Conservation (phyloP, 2,888 invertebrate genomes). For the Nephrotoma appendiculata region DNA sequence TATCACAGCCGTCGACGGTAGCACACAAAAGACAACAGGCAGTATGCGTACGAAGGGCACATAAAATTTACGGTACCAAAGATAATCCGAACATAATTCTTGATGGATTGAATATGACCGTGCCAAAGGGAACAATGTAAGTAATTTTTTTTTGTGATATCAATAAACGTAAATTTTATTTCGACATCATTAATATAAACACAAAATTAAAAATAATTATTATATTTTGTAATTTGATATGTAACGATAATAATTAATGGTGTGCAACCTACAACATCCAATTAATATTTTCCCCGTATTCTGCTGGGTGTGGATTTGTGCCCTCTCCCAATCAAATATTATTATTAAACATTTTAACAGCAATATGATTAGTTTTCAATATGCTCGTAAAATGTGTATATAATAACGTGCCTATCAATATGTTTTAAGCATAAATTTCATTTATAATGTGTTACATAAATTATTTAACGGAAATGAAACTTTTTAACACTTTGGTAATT, state of each 20-base stretch:
- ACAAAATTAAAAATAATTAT: background rate
- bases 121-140: slow-evolving; percentile 79
- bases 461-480: background rate
- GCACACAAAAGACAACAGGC: slow-evolving; percentile 63
- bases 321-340: too few relatives aligned
- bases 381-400: background rate
- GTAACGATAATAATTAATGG: background rate
- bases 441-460: background rate
- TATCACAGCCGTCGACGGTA: slow-evolving; percentile 53
- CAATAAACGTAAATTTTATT: background rate
- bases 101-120: slow-evolving; percentile 82
- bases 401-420: background rate
- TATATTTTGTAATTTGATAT: too few relatives aligned
- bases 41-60: slow-evolving; percentile 68
- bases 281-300: too few relatives aligned
- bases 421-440: background rate
- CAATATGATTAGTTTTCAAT: background rate
- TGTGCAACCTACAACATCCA: background rate
- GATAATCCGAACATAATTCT: slow-evolving; percentile 68
- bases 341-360: too few relatives aligned
- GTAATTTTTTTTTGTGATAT: slow-evolving; percentile 25
- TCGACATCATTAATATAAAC: background rate
- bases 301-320: too few relatives aligned
- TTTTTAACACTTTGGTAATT: background rate
- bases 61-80: slow-evolving; percentile 69